These are phyloP conservation scores for Disparrhopalites patrizii DNA, from an alignment of 2,888 invertebrate species.

Conservation along the genomic window DNA sequence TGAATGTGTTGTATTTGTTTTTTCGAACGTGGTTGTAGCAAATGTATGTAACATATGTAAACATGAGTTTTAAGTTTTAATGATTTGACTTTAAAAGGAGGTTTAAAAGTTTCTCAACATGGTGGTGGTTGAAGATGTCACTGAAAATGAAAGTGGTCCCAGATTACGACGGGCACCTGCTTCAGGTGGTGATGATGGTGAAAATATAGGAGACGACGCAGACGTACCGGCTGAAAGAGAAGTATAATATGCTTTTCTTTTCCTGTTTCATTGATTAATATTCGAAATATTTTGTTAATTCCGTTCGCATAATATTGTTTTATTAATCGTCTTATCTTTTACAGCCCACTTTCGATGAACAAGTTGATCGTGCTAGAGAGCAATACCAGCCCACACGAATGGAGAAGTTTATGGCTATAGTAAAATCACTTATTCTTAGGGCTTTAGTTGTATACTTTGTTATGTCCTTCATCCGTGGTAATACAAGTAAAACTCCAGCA, in stretches of 20 bases:
- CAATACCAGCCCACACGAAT: slow-evolving; percentile 61
- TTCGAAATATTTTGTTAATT: background rate
- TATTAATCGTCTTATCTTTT: background rate
- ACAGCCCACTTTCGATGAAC: slow-evolving; percentile 44
- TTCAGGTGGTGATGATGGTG: background rate
- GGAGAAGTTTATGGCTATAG: slow-evolving; percentile 53
- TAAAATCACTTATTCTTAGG: slow-evolving; percentile 80
- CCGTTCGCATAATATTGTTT: background rate
- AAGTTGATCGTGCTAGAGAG: slow-evolving; percentile 49
- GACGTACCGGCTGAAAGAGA: slow-evolving; percentile 23
- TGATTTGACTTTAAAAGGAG: too few relatives aligned
- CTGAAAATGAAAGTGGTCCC: slow-evolving; percentile 13
- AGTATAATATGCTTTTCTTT: slow-evolving; percentile 4
- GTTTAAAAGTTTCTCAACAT: slow-evolving; percentile 6
- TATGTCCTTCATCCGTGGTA: slow-evolving; percentile 25
- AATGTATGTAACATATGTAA: too few relatives aligned
- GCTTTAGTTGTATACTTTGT: slow-evolving; percentile 57
- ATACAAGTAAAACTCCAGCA: background rate
- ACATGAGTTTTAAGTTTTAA: too few relatives aligned
- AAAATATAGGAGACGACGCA: slow-evolving; percentile 11
- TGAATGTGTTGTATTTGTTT: too few relatives aligned
- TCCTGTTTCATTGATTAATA: background rate
- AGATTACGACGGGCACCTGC: slow-evolving; percentile 6
- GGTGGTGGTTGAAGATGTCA: slow-evolving; percentile 36
- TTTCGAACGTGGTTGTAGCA: too few relatives aligned